Percentiles rank a stretch among this genome's conserved stretches.
Conservation (phyloP, 92 coral and sea anemone genomes). For the Palythoa caribaeorum region DNA sequence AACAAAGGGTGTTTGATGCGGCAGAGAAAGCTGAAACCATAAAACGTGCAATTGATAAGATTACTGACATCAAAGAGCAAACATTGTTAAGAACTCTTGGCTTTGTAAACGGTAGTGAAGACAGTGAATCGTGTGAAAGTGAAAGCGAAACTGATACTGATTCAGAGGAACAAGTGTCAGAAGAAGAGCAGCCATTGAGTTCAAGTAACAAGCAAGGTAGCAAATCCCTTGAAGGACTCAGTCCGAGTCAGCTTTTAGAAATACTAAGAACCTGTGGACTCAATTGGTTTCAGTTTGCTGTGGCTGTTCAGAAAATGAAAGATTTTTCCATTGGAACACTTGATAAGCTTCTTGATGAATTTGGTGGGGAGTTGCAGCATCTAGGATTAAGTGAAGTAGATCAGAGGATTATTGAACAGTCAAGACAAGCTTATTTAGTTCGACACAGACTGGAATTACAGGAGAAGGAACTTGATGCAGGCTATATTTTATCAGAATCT, state of each 20-base stretch:
- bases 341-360: slow-evolving; percentile 46
- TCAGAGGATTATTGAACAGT: slow-evolving; percentile 49
- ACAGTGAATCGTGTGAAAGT: slow-evolving; percentile 49
- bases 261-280: slow-evolving; percentile 47
- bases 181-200: slow-evolving; percentile 34
- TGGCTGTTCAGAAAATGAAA: slow-evolving; percentile 19
- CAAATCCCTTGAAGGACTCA: slow-evolving; percentile 42
- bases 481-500: slow-evolving; percentile 49
- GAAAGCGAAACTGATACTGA: slow-evolving; percentile 65
- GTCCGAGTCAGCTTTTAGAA: slow-evolving; percentile 49
- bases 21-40: slow-evolving; percentile 60
- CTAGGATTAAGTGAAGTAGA: slow-evolving; percentile 40
- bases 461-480: slow-evolving; percentile 40
- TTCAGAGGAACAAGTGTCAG: slow-evolving; percentile 26
- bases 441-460: slow-evolving; percentile 39
- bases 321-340: slow-evolving; percentile 46
- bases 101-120: slow-evolving; percentile 45
- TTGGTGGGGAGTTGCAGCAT: slow-evolving; percentile 38
- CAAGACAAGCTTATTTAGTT: slow-evolving; percentile 59
- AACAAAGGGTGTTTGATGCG: slow-evolving; percentile 23
- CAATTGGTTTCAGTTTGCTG: slow-evolving; percentile 59
- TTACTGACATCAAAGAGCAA: slow-evolving; percentile 64
- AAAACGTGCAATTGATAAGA: slow-evolving; percentile 52
- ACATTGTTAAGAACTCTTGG: slow-evolving; percentile 55
- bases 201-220: slow-evolving; percentile 42